Evolutionary conservation across 2,797 vertebrate genomes (phyloP).

Genomic region (Apodemus agrarius): DNA sequence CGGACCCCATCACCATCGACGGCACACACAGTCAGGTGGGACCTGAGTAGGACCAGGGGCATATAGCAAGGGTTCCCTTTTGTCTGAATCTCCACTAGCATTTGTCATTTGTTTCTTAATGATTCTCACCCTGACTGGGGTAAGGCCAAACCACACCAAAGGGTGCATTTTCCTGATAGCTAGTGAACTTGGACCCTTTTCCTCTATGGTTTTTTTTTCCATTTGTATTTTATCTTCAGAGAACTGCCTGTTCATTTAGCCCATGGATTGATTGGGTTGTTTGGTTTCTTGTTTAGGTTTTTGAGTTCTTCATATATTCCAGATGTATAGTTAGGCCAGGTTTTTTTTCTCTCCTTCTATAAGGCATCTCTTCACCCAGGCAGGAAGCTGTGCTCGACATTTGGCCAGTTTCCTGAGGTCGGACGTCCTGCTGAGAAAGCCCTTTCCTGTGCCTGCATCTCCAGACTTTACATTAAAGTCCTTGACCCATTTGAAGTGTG

Average conservation of each 20-base stretch:
- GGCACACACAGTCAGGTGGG: not conserved
- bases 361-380: not conserved
- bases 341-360: not conserved
- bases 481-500: not conserved
- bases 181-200: not conserved
- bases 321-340: not conserved
- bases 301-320: not conserved
- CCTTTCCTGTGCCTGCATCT: not conserved
- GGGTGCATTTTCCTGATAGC: not conserved
- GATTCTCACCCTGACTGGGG: not conserved
- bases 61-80: not conserved
- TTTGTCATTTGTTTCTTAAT: not conserved
- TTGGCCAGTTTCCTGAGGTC: not conserved
- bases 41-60: not conserved
- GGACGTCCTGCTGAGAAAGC: not conserved
- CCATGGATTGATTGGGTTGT: too few species aligned
- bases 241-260: not conserved
- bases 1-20: not conserved
- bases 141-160: not conserved
- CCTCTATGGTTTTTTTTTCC: not conserved
- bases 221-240: not conserved
- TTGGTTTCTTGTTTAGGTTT: not conserved
- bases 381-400: not conserved
- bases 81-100: not conserved
- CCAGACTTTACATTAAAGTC: not conserved